Evolutionary conservation across 2,113 vertebrate genomes (phyloP), one percentile per base, ranked within the genome.

Genomic region (Platichthys stellatus): DNA sequence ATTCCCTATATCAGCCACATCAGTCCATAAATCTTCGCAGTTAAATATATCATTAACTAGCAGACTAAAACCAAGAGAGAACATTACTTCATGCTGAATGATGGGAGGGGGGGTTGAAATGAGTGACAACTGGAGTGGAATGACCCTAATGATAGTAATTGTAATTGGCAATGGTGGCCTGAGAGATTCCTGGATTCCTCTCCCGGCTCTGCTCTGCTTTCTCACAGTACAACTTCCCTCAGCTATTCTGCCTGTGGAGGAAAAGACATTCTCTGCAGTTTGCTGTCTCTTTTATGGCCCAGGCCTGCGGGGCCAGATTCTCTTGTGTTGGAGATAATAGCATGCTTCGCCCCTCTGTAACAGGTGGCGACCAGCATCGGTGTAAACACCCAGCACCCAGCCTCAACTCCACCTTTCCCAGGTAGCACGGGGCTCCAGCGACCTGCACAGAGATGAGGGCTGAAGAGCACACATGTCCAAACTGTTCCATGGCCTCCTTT

Each of bases 221-320:
- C 84, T 87, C 87, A 86, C 89, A 88, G 69, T 80, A 80, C 26
- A 31, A 45, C 45, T 72, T 80, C 69, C 70, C 76, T 63, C 56
- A 40, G 66, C 80, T 73, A 53, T 58, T 65, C 58, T 47, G 72
- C 74, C 74, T 59, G 72, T 71, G 84, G 63, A 87, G 64, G 31
- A 31, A 31, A 80, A 79, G 61, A 82, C 72, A 84, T 87, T 89
- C 85, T 92, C 85, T 56, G 72, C 65, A 60, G 66, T 73, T 61
- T 83, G 69, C 76, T 68, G 26, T 51, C 81, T 81, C 60, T 87
- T 95, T 94, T 93, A 95, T 83, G 74, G 88, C 88, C 72, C 59
- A 80, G 72, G 88, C 94, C 94, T 87, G 88, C 78, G 80, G 94
- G 92, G 84, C 92, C 86, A 91, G 92, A 92, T 94, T 94, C 93